Base-by-base conservation (phyloP, 37 sponge, comb jelly and placozoan species). In the Corticium candelabrum region DNA sequence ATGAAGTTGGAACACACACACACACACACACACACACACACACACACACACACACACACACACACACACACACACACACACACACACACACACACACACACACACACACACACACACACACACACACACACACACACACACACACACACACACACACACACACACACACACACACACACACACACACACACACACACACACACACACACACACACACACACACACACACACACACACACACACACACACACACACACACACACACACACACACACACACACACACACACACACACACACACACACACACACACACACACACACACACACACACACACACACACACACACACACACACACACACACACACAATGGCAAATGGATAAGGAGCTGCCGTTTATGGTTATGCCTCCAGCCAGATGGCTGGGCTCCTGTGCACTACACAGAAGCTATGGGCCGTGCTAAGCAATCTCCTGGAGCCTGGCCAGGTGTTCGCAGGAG, bases 301-400 rank as follows among this genome's bases (percentile, higher is more conserved):
- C 56, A 43, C 56, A 43, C 56, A 43, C 56, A 43, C 56, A 43
- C 56, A 43, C 56, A 43, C 56, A 43, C 56, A 43, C 56, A 43
- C 56, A 43, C 56, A 43, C 56, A 43, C 56, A 43, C 56, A 43
- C 56, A 43, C 56, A 43, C 56, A 43, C 56, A 43, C 56, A 43
- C 56, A 43, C 56, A 43, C 56, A 43, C 56, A 43, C 56, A 43
- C 56, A 43, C 56, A 43, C 56, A 43, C 56, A n/a, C n/a, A n/a
- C n/a, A n/a, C n/a, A n/a, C n/a, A n/a, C n/a, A n/a, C n/a, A n/a
- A n/a, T n/a, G n/a, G n/a, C n/a, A n/a, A n/a, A n/a, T n/a, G n/a
- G n/a, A n/a, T n/a, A n/a, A n/a, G n/a, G n/a, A n/a, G n/a, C n/a
- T n/a, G n/a, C n/a, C n/a, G n/a, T n/a, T n/a, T n/a, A n/a, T n/a